These are phyloP conservation scores for Xanthorhoe spadicearia DNA, from an alignment of 2,888 invertebrate species.

Conservation along the genomic window DNA sequence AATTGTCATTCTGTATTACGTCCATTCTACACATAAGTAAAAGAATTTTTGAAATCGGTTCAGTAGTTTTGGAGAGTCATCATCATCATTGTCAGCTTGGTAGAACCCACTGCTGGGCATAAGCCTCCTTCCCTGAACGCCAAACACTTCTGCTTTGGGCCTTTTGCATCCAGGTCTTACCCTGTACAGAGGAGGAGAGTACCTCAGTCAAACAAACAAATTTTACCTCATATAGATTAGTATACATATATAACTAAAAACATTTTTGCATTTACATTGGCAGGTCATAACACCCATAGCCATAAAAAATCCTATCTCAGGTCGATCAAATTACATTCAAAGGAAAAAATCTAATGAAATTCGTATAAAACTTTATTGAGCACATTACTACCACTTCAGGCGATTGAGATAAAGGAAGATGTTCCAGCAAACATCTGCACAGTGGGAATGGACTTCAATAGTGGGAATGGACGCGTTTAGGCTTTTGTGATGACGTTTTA, in stretches of 20 bases:
- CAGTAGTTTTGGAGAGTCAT: too few species aligned
- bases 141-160: too few species aligned
- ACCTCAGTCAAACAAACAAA: too few species aligned
- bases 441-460: slow-evolving; percentile 27
- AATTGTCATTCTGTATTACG: too few species aligned
- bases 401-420: slow-evolving; percentile 38
- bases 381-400: slow-evolving; percentile 18
- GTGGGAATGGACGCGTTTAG: slow-evolving; percentile 23
- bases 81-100: too few species aligned
- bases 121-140: too few species aligned
- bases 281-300: background rate
- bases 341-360: background rate
- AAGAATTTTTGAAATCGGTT: too few species aligned
- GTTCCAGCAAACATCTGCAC: slow-evolving; percentile 20
- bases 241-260: background rate
- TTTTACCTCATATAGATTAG: background rate
- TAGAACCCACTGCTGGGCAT: too few species aligned
- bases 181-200: too few species aligned
- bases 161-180: too few species aligned
- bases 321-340: slow-evolving; percentile 26
- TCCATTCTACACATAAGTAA: too few species aligned
- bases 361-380: slow-evolving; percentile 26
- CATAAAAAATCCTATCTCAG: slow-evolving; percentile 6
- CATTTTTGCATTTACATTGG: background rate
- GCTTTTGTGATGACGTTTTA: slow-evolving; percentile 61